These are phyloP conservation scores for Falcaria lacertinaria DNA, from an alignment of 2,888 invertebrate genomes.

Conservation along the genomic window DNA sequence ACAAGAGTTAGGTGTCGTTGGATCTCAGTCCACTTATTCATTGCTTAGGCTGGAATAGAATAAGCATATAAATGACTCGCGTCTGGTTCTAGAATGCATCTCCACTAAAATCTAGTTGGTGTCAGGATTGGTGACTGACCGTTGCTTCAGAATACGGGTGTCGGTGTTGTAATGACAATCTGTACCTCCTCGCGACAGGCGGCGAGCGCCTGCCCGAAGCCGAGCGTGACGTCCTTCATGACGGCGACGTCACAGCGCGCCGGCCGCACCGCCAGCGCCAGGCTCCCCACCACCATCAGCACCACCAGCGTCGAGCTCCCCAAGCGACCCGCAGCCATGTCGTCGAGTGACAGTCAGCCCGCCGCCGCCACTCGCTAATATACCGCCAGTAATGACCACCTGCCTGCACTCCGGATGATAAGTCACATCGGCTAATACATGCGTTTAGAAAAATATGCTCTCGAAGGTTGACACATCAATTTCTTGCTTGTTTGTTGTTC, in stretches of 20 bases:
- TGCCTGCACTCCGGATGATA: neutral
- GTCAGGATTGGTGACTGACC: too few relatives aligned
- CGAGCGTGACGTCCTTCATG: conserved; percentile 70
- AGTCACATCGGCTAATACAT: neutral
- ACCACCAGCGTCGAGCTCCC: conserved; percentile 3
- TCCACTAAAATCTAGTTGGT: too few relatives aligned
- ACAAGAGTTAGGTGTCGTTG: too few relatives aligned
- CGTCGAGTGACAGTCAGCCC: neutral
- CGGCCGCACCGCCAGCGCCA: conserved; percentile 10
- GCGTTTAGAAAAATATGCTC: neutral
- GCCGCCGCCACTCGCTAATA: neutral
- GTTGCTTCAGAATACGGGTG: too few relatives aligned
- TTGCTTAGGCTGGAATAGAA: too few relatives aligned
- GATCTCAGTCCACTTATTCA: too few relatives aligned
- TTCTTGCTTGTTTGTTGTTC: neutral
- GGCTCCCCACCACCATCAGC: conserved; percentile 12
- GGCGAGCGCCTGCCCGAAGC: conserved; percentile 66
- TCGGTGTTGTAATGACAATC: neutral
- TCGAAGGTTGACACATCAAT: neutral
- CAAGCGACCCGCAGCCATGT: conserved; percentile 7
- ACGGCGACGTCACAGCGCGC: conserved; percentile 35
- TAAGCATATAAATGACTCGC: too few relatives aligned
- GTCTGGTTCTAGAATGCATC: too few relatives aligned
- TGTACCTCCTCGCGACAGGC: conserved; percentile 62
- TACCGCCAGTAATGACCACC: conserved; percentile 4